These are phyloP conservation scores for Macrochelys suwanniensis DNA, from an alignment of 2,797 vertebrate genomes.

Conservation along the genomic window DNA sequence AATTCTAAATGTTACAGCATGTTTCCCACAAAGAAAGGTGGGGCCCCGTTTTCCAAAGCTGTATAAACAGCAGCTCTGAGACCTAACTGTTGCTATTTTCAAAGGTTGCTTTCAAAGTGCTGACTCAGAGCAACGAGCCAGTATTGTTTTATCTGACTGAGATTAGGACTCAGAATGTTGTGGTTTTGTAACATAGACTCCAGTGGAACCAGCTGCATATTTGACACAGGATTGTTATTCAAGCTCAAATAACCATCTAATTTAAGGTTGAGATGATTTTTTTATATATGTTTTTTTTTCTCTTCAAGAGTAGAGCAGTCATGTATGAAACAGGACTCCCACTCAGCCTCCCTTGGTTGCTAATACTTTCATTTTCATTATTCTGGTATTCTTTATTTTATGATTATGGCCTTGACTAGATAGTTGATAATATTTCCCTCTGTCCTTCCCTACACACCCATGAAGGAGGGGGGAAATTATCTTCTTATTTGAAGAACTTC, in stretches of 20 bases:
- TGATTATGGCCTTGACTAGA: slow-evolving; percentile 77
- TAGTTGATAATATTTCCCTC: slow-evolving; percentile 60
- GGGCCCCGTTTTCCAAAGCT: not conserved
- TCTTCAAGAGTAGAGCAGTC: slow-evolving; percentile 68
- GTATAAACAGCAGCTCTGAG: slow-evolving; percentile 46
- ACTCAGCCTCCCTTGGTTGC: slow-evolving; percentile 58
- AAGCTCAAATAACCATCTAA: slow-evolving; percentile 58
- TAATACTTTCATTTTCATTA: slow-evolving; percentile 68
- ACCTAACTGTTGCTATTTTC: slow-evolving; percentile 25
- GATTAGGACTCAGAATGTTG: slow-evolving; percentile 56
- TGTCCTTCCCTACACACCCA: slow-evolving; percentile 56
- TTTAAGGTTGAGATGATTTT: slow-evolving; percentile 44
- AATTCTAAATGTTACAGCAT: not conserved
- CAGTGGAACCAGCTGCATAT: slow-evolving; percentile 43
- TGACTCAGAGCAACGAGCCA: slow-evolving; percentile 38
- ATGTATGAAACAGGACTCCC: slow-evolving; percentile 73
- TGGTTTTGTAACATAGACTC: slow-evolving; percentile 40
- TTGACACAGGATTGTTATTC: slow-evolving; percentile 66
- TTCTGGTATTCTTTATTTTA: slow-evolving; percentile 69
- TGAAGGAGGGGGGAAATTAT: slow-evolving; percentile 29
- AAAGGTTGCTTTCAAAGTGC: slow-evolving; percentile 52
- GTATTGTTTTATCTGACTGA: slow-evolving; percentile 56
- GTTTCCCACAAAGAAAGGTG: slow-evolving; percentile 4
- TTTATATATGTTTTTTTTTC: slow-evolving; percentile 9
- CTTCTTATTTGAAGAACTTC: slow-evolving; percentile 8